A percentile compares a stretch with the other conserved stretches of the same genome.
These are phyloP conservation scores for Dermochelys coriacea DNA, from an alignment of 2,797 vertebrate species.

Conservation along the genomic window DNA sequence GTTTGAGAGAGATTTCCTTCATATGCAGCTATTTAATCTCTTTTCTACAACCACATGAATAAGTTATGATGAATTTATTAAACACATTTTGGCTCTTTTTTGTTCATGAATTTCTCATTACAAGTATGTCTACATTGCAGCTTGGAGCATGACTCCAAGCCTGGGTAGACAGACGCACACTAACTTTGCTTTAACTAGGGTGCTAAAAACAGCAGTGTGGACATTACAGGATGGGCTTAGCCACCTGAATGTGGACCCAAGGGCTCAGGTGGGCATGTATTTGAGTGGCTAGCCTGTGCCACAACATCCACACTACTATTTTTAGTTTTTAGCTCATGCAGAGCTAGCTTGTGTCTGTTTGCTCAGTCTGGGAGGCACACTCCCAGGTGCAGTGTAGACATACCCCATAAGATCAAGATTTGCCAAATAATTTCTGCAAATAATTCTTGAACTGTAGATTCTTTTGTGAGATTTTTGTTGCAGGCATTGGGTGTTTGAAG, in stretches of 20 bases:
- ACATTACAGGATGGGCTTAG: too few species aligned
- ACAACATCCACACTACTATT: too few species aligned
- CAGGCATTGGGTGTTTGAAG: background rate
- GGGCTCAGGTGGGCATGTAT: too few species aligned
- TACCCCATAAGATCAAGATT: too few species aligned
- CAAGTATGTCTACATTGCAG: too few species aligned
- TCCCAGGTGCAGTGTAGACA: too few species aligned
- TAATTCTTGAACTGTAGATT: background rate
- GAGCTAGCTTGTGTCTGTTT: too few species aligned
- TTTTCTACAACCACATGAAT: background rate
- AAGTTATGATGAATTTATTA: background rate
- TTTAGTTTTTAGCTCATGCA: too few species aligned
- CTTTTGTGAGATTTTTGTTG: background rate
- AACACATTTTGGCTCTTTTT: background rate
- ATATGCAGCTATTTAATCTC: background rate
- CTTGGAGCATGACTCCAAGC: too few species aligned
- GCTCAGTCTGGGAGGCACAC: too few species aligned
- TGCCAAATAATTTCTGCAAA: background rate
- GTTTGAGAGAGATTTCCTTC: background rate
- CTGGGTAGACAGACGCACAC: background rate
- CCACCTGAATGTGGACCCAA: too few species aligned
- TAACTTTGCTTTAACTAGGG: background rate
- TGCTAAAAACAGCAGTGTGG: background rate
- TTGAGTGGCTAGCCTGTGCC: too few species aligned
- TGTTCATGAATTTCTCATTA: background rate